Conservation (phyloP, 2,797 vertebrate genomes). For the Semaprochilodus insignis region DNA sequence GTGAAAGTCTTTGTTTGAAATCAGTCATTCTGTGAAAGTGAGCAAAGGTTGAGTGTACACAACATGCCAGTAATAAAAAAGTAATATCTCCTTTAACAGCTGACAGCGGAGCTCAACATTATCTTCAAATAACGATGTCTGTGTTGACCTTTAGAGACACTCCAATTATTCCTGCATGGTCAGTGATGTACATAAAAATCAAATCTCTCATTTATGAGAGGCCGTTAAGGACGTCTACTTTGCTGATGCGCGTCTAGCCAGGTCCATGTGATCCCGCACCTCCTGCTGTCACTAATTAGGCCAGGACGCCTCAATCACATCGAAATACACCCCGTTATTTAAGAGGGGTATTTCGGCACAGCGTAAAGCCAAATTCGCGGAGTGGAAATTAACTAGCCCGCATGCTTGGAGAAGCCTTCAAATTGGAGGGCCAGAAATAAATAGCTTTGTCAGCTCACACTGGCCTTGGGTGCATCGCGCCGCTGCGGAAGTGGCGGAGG, state of each 20-base stretch:
- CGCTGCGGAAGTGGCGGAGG: constrained; percentile 55
- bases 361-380: constrained; percentile 40
- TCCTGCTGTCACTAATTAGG: constrained; percentile 34
- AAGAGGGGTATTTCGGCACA: constrained; percentile 43
- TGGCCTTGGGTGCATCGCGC: constrained; percentile 23
- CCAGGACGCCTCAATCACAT: constrained; percentile 37
- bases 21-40: background rate
- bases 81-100: constrained; percentile 11
- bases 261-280: constrained; percentile 39
- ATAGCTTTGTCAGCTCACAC: constrained; percentile 51
- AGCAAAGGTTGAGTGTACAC: constrained; percentile 13
- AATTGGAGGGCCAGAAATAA: constrained; percentile 55
- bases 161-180: constrained; percentile 26
- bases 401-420: constrained; percentile 30
- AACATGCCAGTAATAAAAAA: background rate
- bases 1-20: background rate
- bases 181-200: constrained; percentile 34
- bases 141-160: constrained; percentile 15
- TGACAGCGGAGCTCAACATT: constrained; percentile 10
- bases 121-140: constrained; percentile 38
- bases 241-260: constrained; percentile 17
- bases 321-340: constrained; percentile 41
- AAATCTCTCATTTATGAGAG: constrained; percentile 36
- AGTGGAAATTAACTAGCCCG: constrained; percentile 47
- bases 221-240: constrained; percentile 23